Conservation (phyloP, 2,797 vertebrate genomes). For the Zenarchopterus dispar region DNA sequence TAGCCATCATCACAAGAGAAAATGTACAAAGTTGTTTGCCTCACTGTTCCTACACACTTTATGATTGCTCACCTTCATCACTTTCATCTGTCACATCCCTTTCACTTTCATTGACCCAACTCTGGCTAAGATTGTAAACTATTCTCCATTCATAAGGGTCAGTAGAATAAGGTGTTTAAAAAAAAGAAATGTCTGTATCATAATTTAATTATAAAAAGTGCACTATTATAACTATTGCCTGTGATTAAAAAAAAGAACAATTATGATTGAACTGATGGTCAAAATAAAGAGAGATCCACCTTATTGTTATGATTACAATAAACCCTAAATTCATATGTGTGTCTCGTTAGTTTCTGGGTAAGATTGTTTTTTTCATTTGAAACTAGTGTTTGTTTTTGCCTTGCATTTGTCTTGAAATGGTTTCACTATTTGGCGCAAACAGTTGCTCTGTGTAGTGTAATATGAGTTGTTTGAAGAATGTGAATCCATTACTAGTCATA, state of each 20-base stretch:
- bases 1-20: conserved; percentile 62
- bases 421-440: background rate
- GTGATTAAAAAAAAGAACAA: conserved; percentile 81
- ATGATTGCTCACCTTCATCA: conserved; percentile 68
- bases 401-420: background rate
- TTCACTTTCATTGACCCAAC: conserved; percentile 77
- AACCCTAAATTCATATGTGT: conserved; percentile 79
- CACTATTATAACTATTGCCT: conserved; percentile 88
- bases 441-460: background rate
- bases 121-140: conserved; percentile 86
- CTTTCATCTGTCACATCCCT: conserved; percentile 63
- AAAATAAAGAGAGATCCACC: conserved; percentile 84
- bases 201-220: conserved; percentile 87
- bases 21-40: conserved; percentile 66
- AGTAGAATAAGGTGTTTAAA: conserved; percentile 84
- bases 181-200: conserved; percentile 84
- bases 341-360: conserved; percentile 60
- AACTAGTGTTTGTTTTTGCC: conserved; percentile 3
- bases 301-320: conserved; percentile 85
- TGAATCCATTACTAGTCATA: too few relatives aligned
- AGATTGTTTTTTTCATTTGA: conserved; percentile 16
- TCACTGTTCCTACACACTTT: conserved; percentile 64
- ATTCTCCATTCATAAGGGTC: conserved; percentile 83
- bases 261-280: conserved; percentile 84
- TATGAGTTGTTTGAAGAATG: too few relatives aligned